These are phyloP conservation scores for Sarcophaga subvicina DNA, from an alignment of 2,888 invertebrate species.

Conservation along the genomic window DNA sequence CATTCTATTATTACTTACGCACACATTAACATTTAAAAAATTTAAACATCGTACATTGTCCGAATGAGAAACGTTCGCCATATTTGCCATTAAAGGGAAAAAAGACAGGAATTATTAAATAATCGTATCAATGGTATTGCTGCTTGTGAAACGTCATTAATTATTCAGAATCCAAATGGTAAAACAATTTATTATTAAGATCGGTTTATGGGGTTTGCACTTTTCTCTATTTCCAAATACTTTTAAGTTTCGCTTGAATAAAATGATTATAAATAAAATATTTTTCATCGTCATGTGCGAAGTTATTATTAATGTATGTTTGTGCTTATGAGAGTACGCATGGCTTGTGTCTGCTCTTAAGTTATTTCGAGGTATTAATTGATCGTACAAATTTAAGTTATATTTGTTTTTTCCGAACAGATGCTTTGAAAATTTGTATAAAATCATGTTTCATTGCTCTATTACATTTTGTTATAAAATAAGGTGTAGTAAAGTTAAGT, in stretches of 20 bases:
- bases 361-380: constrained; percentile 36
- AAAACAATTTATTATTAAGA: neutral
- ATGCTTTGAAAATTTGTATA: no score
- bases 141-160: constrained; percentile 28
- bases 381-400: constrained; percentile 43
- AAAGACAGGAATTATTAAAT: neutral
- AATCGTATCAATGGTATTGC: neutral
- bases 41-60: neutral
- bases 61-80: no score
- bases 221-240: neutral
- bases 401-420: neutral
- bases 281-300: constrained; percentile 10
- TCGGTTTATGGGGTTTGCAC: neutral
- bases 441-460: no score
- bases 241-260: constrained; percentile 10
- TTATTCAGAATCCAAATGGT: constrained; percentile 5
- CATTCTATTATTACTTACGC: neutral
- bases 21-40: neutral
- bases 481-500: no score
- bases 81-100: no score
- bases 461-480: no score
- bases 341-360: no score
- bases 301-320: constrained; percentile 16
- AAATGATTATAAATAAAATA: constrained; percentile 43
- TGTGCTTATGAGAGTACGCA: neutral